phyloP scores from a whole-genome alignment of 2,888 invertebrate species.

The Cephus rjabovi region DNA sequence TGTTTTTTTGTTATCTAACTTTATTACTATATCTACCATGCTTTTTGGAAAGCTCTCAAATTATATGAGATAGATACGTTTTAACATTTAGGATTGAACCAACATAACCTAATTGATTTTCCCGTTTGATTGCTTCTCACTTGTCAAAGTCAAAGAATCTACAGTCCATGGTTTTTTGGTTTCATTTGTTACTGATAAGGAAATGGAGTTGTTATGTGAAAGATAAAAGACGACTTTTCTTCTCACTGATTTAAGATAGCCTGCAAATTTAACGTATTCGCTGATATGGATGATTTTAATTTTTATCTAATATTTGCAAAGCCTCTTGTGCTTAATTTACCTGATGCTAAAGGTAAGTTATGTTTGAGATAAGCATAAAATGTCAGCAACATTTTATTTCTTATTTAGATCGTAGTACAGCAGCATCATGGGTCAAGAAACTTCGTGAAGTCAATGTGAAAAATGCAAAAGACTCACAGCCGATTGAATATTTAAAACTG shows the following conservation, averaged over 20 bases:
- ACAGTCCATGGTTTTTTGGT: neutral
- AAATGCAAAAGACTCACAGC: constrained; percentile 48
- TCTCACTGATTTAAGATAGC: neutral
- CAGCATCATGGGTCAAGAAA: constrained; percentile 67
- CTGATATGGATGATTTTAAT: constrained; percentile 53
- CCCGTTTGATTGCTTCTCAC: neutral
- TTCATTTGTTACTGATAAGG: neutral
- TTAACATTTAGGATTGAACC: neutral
- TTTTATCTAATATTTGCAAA: constrained; percentile 66
- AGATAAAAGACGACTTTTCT: neutral
- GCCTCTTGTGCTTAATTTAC: constrained; percentile 63
- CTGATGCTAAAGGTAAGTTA: constrained; percentile 55
- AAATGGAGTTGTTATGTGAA: neutral
- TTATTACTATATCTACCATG: neutral
- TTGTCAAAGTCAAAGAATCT: neutral
- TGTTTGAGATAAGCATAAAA: neutral
- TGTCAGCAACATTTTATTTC: neutral
- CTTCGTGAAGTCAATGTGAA: constrained; percentile 42
- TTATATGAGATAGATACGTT: neutral
- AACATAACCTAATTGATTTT: neutral
- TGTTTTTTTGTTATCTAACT: neutral
- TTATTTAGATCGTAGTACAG: constrained; percentile 60
- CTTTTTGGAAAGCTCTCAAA: neutral
- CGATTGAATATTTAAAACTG: constrained; percentile 65
- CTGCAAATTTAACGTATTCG: neutral